phyloP scores from a whole-genome alignment of 2,113 vertebrate species.

The Eurypyga helias region DNA sequence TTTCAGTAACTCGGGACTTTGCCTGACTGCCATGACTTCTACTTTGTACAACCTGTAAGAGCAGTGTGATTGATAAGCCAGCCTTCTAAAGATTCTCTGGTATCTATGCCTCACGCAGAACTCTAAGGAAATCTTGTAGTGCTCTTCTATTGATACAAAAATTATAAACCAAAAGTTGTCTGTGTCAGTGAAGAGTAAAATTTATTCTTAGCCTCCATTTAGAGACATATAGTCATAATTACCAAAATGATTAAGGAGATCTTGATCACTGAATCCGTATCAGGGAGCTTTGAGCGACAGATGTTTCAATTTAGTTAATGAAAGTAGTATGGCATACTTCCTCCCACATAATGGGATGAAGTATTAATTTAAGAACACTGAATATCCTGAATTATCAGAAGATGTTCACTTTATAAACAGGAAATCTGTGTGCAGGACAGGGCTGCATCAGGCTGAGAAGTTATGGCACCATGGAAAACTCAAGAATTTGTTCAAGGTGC shows the following conservation, averaged over 20 bases:
- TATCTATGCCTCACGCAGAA: no score
- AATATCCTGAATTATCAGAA: background rate
- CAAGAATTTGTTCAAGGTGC: background rate
- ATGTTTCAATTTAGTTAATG: slow-evolving; percentile 25
- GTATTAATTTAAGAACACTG: background rate
- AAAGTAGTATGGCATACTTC: slow-evolving; percentile 27
- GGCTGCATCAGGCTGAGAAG: background rate
- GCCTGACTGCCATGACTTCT: background rate
- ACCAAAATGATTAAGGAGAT: background rate
- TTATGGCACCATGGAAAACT: background rate
- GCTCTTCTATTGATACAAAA: no score
- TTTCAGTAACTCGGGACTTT: background rate
- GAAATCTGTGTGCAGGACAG: background rate
- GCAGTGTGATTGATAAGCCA: no score
- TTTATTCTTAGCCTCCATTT: no score
- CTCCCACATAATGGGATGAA: background rate
- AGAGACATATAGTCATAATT: background rate
- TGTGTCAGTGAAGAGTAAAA: no score
- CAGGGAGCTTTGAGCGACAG: background rate
- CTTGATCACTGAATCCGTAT: background rate
- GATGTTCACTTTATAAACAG: background rate
- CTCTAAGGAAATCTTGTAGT: no score
- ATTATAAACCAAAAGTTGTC: no score
- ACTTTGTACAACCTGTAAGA: no score
- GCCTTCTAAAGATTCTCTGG: no score